Evolutionary conservation across 2,113 vertebrate genomes (phyloP).

Genomic region (Chaetodon trifascialis): DNA sequence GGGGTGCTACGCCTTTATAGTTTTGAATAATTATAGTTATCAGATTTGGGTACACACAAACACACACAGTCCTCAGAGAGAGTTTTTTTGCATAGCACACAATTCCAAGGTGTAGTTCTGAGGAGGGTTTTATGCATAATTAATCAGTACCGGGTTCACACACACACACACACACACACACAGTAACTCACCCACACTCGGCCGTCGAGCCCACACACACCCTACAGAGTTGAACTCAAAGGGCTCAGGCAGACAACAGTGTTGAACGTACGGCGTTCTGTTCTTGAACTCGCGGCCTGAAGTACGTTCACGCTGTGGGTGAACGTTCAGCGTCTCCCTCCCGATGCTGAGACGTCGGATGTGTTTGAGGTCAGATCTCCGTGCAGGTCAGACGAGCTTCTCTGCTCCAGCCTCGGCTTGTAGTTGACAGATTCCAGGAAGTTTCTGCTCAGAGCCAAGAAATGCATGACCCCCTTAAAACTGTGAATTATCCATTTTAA

Average conservation of each 20-base stretch:
- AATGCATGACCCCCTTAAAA: too few relatives aligned
- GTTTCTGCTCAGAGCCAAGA: too few relatives aligned
- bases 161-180: conserved; percentile 8
- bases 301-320: background rate
- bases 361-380: background rate
- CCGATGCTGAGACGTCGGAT: background rate
- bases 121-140: conserved; percentile 55
- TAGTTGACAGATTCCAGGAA: conserved; percentile 1
- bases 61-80: conserved; percentile 17
- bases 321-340: background rate
- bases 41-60: conserved; percentile 21
- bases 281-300: background rate
- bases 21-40: conserved; percentile 58
- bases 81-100: conserved; percentile 32
- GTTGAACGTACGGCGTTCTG: background rate
- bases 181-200: conserved; percentile 10
- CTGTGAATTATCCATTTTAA: too few relatives aligned
- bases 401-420: conserved; percentile 24
- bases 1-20: conserved; percentile 36
- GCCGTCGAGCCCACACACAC: conserved; percentile 2
- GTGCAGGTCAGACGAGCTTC: conserved; percentile 1
- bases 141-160: conserved; percentile 16
- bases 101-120: conserved; percentile 37
- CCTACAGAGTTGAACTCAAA: conserved; percentile 4
- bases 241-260: conserved; percentile 1